These are phyloP conservation scores for Drosophila sturtevanti DNA, from an alignment of 1,140 invertebrate genomes.

Conservation along the genomic window DNA sequence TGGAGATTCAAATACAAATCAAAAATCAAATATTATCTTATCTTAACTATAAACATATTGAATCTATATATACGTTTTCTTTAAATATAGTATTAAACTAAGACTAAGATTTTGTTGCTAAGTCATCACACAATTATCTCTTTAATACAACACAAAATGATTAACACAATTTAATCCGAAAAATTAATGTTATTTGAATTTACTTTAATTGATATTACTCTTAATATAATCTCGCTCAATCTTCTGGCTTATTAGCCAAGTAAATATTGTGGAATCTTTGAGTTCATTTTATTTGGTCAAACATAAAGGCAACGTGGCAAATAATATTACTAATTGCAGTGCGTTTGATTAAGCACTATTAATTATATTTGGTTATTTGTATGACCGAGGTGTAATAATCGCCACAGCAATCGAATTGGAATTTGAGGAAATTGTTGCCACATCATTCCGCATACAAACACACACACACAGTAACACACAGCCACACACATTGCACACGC, in stretches of 20 bases:
- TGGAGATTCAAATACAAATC: too few species aligned
- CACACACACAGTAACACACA: neutral
- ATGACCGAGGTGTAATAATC: conserved; percentile 1
- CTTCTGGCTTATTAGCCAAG: neutral
- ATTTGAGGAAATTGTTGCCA: conserved; percentile 1
- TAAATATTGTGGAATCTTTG: neutral
- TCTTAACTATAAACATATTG: too few species aligned
- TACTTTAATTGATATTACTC: neutral
- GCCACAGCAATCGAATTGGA: neutral
- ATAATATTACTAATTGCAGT: neutral
- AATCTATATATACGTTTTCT: too few species aligned
- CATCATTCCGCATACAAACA: neutral
- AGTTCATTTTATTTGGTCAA: neutral
- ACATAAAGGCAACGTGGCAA: neutral
- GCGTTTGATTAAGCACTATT: neutral
- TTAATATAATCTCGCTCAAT: neutral
- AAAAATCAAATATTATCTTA: too few species aligned
- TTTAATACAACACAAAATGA: too few species aligned
- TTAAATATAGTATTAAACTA: too few species aligned
- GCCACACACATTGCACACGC: neutral
- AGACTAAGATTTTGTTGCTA: too few species aligned
- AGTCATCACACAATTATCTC: too few species aligned
- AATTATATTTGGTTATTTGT: neutral
- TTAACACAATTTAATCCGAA: too few species aligned
- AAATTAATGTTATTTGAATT: neutral